A percentile compares a stretch with the other conserved stretches of the same genome.
Evolutionary conservation across 2,888 invertebrate genomes (phyloP).

Genomic region (Ferdinandea cuprea): DNA sequence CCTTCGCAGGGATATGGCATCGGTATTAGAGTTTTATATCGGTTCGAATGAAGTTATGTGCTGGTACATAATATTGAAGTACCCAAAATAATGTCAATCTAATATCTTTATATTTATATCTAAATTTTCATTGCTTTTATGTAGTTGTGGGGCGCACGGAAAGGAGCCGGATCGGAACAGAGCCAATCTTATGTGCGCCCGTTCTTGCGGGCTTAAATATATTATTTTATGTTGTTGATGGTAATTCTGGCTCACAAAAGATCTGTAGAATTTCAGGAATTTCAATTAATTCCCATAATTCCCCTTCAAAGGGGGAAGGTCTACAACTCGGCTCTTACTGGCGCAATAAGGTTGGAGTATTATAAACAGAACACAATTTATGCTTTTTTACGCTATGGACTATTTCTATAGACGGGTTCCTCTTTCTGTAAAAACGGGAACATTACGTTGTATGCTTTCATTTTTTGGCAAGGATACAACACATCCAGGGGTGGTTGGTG

Average conservation of each 20-base stretch:
- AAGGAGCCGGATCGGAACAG: conserved; percentile 3
- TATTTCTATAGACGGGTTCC: conserved; percentile 48
- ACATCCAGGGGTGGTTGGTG: conserved; percentile 54
- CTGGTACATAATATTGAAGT: conserved; percentile 42
- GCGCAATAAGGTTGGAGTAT: conserved; percentile 68
- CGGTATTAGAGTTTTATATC: conserved; percentile 25
- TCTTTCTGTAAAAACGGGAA: conserved; percentile 36
- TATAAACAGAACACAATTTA: conserved; percentile 74
- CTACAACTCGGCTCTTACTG: conserved; percentile 61
- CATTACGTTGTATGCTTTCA: conserved; percentile 41
- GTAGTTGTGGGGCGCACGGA: conserved; percentile 12
- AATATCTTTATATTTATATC: conserved; percentile 55
- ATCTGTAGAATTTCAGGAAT: conserved; percentile 82
- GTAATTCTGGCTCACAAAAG: conserved; percentile 82
- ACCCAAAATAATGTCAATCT: conserved; percentile 71
- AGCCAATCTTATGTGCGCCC: conserved; percentile 61
- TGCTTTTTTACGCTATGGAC: conserved; percentile 69
- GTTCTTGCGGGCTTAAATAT: conserved; percentile 71
- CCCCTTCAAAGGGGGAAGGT: conserved; percentile 77
- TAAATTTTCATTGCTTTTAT: conserved; percentile 50
- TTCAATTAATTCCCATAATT: conserved; percentile 83
- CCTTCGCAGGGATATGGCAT: background rate
- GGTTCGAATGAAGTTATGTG: conserved; percentile 50
- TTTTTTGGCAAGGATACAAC: conserved; percentile 70
- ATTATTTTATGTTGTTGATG: conserved; percentile 78